Evolutionary conservation across 2,113 vertebrate genomes (phyloP).

Genomic region (Solenodon paradoxus): DNA sequence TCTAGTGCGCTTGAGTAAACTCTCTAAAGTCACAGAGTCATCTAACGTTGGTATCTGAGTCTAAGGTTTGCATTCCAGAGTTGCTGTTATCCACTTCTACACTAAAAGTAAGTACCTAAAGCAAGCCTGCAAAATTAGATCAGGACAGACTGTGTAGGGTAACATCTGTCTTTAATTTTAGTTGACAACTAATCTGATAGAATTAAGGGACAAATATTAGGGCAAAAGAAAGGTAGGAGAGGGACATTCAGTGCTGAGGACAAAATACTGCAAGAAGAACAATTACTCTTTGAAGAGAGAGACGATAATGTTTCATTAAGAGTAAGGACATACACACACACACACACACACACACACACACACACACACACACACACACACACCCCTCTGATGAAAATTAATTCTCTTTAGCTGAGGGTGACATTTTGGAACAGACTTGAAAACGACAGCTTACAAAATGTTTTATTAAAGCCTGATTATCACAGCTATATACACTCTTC

Average conservation of each 20-base stretch:
- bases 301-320: conserved; percentile 41
- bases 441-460: conserved; percentile 53
- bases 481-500: conserved; percentile 26
- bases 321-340: conserved; percentile 58
- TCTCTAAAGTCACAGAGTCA: not conserved
- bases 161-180: conserved; percentile 72
- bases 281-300: conserved; percentile 36
- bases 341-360: conserved; percentile 67
- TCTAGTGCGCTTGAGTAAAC: not conserved
- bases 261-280: not conserved
- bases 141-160: not conserved
- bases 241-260: not conserved
- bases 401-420: conserved; percentile 60
- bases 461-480: conserved; percentile 66
- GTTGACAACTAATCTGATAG: conserved; percentile 72
- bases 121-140: not conserved
- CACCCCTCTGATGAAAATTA: conserved; percentile 69
- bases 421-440: conserved; percentile 54
- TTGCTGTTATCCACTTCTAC: not conserved
- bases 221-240: conserved; percentile 44
- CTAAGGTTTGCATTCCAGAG: not conserved
- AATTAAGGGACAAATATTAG: conserved; percentile 69
- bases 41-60: not conserved
- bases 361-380: conserved; percentile 68
- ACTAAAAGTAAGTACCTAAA: conserved; percentile 60